Conservation (phyloP, 2,113 vertebrate genomes). For the Felis chaus region DNA sequence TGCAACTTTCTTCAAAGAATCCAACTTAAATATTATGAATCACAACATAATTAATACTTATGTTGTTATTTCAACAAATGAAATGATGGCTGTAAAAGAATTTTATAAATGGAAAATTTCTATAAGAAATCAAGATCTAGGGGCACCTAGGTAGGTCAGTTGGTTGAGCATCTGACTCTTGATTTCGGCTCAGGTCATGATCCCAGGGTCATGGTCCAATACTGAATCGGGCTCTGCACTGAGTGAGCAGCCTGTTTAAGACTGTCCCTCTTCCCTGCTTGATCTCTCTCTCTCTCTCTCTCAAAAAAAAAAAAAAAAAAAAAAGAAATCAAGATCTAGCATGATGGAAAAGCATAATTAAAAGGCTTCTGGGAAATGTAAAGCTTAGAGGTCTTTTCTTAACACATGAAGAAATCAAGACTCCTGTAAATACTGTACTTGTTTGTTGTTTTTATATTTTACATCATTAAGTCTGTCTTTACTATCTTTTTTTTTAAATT, state of each 20-base stretch:
- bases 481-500: no score
- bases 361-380: neutral
- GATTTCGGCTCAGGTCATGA: no score
- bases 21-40: neutral
- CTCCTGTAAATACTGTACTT: neutral
- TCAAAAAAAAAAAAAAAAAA: no score
- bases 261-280: no score
- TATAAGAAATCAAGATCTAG: neutral
- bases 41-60: neutral
- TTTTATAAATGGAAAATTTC: neutral
- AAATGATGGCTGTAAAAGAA: neutral
- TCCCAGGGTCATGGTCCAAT: no score
- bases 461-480: neutral
- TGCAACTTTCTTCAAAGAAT: constrained; percentile 7
- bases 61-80: neutral
- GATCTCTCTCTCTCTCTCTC: no score
- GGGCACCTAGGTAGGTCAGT: no score
- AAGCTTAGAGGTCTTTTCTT: neutral
- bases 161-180: no score
- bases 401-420: neutral
- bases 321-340: neutral
- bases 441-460: neutral
- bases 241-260: no score
- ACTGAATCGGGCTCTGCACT: no score
- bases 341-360: neutral